Evolutionary conservation across 2,888 invertebrate genomes (phyloP), one percentile per base, ranked within the genome.

Genomic region (Dermolepida albohirtum): DNA sequence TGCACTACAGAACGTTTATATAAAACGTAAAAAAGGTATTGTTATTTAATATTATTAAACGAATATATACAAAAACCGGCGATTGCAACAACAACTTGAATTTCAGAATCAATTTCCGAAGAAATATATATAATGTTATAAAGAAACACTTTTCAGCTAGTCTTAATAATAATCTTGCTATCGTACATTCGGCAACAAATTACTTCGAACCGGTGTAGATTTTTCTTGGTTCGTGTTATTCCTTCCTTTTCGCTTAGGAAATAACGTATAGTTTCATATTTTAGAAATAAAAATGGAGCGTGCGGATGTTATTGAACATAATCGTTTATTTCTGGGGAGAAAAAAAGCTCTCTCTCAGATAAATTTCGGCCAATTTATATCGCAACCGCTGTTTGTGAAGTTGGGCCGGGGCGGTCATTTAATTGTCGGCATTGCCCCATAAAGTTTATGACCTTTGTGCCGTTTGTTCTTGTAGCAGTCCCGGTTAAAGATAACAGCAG

Each of bases 301-400:
- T 27, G 40, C 41, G 17, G 51, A 64, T 65, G 68, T 73, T 73
- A 72, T 70, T 72, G 72, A 71, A 69, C 70, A 67, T 70, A 70
- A 71, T 70, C 72, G 67, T 68, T 68, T 70, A 70, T 72, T 68
- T 70, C 64, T 41, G 57, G 39, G 64, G 39, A 22, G 39, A 39
- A 27, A 22, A 27, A 54, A 64, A 63, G 50, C 57, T 34, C 52
- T 59, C 67, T 27, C 29, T 12, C 67, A 65, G 71, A 72, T 70
- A 73, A 73, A 72, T 73, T 71, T 68, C 67, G 64, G 67, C 43
- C 74, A 70, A 76, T 76, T 74, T 75, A 75, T 76, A 74, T 73
- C 69, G 74, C 72, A 71, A 75, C 75, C 71, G 74, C 73, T 76
- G 74, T 70, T 70, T 67, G 67, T 74, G 74, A 75, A 75, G 72